Conservation (phyloP, 2,797 vertebrate species). For the Odontamblyopus rebecca region DNA sequence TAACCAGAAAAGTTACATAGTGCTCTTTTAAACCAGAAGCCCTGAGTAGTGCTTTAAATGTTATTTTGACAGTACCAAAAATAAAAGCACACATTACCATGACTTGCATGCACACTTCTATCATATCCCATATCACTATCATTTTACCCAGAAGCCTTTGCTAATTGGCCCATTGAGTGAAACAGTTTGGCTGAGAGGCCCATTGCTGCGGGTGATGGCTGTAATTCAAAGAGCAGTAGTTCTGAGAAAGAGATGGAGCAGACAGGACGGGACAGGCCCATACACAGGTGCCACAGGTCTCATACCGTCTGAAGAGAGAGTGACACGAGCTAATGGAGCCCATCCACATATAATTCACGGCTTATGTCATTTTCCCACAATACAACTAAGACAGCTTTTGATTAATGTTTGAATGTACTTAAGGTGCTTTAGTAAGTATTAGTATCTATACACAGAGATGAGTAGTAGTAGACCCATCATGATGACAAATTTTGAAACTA, state of each 20-base stretch:
- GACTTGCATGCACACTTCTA: neutral
- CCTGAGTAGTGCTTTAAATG: neutral
- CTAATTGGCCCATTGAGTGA: slow-evolving; percentile 5
- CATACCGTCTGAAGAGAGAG: neutral
- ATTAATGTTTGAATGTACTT: neutral
- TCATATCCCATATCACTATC: neutral
- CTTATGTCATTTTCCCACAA: neutral
- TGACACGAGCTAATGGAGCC: neutral
- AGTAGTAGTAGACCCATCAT: no score
- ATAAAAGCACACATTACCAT: neutral
- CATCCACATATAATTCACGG: neutral
- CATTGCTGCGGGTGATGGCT: slow-evolving; percentile 21
- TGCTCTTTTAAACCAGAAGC: neutral
- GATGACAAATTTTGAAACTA: no score
- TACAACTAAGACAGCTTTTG: neutral
- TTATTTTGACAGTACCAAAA: neutral
- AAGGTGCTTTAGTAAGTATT: neutral
- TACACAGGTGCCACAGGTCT: neutral
- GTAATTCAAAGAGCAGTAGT: neutral
- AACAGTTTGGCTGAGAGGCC: slow-evolving; percentile 1
- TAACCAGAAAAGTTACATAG: neutral
- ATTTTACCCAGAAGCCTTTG: neutral
- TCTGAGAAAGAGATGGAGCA: neutral
- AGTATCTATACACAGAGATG: no score
- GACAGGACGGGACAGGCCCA: neutral